Conservation (phyloP, 2,113 vertebrate species). For the Mustela lutreola region DNA sequence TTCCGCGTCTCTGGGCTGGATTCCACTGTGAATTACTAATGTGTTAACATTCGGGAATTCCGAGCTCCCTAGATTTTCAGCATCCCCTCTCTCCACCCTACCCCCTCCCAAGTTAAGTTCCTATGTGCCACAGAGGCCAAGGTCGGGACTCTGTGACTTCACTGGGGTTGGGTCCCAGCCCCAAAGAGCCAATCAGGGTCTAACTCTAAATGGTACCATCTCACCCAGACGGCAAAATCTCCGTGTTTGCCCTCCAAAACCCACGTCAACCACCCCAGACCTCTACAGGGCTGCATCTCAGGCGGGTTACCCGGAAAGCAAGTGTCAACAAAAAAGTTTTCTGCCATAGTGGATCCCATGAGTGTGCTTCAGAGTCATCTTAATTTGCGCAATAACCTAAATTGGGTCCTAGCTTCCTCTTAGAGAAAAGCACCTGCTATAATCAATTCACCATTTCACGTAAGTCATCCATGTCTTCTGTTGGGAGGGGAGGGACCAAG, state of each 20-base stretch:
- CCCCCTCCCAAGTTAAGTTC: conserved; percentile 38
- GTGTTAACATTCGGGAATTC: conserved; percentile 78
- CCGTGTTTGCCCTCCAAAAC: neutral
- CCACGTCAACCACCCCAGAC: neutral
- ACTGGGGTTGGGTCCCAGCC: conserved; percentile 37
- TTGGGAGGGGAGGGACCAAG: neutral
- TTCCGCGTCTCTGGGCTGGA: conserved; percentile 61
- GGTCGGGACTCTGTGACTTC: neutral
- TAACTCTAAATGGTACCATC: conserved; percentile 42
- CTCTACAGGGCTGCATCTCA: neutral
- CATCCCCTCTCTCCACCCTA: neutral
- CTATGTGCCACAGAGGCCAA: conserved; percentile 55
- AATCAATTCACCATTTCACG: conserved; percentile 80
- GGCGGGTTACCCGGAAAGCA: conserved; percentile 26
- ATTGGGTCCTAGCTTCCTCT: conserved; percentile 71
- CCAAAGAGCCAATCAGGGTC: conserved; percentile 48
- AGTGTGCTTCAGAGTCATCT: conserved; percentile 44
- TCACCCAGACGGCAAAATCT: neutral
- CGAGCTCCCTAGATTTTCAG: conserved; percentile 58
- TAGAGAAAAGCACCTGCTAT: conserved; percentile 83
- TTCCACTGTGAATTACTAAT: conserved; percentile 80
- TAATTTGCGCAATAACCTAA: conserved; percentile 79
- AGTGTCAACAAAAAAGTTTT: conserved; percentile 73
- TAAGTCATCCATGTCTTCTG: conserved; percentile 74
- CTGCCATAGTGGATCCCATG: conserved; percentile 54